Conservation (phyloP, 1,140 invertebrate species). For the Phenacoccus solenopsis region DNA sequence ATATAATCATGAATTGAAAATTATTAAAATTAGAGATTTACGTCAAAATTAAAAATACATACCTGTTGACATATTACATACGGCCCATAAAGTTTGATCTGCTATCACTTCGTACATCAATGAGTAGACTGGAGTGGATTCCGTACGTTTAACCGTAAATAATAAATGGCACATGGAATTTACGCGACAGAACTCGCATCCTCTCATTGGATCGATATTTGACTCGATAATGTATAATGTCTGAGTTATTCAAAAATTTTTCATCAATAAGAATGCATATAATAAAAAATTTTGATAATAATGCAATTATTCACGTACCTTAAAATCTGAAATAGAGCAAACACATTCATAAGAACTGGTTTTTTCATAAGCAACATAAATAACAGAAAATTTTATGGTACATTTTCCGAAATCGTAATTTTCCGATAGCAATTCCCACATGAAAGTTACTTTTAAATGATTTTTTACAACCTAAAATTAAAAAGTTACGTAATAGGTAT, state of each 20-base stretch:
- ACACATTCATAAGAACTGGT: neutral
- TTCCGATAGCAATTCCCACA: neutral
- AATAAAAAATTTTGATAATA: neutral
- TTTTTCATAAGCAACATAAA: neutral
- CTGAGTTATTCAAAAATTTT: neutral
- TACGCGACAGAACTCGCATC: conserved; percentile 67
- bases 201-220: neutral
- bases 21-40: neutral
- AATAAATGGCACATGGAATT: conserved; percentile 76
- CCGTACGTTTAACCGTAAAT: conserved; percentile 49
- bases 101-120: conserved; percentile 87
- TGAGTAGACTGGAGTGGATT: conserved; percentile 38
- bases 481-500: neutral
- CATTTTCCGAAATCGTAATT: neutral
- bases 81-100: conserved; percentile 83
- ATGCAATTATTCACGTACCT: neutral
- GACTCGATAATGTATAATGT: neutral
- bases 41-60: neutral
- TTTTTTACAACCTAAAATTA: neutral
- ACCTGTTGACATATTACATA: conserved; percentile 39
- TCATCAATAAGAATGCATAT: neutral
- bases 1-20: neutral
- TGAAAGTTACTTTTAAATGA: neutral
- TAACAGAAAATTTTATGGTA: neutral
- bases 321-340: neutral